Conservation (phyloP, 1,140 invertebrate species). For the Monomorium pharaonis region DNA sequence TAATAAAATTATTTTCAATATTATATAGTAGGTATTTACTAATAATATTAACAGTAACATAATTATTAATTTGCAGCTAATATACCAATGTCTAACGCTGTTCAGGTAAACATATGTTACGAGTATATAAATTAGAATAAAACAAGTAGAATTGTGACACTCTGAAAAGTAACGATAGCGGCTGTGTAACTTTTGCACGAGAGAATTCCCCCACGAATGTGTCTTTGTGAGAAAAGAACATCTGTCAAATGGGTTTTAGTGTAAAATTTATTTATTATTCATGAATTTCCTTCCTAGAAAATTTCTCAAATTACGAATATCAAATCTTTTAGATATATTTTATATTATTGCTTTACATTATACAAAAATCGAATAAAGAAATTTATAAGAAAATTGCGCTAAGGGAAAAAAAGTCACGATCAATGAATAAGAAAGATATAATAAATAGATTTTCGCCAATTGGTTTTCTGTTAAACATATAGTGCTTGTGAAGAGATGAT, state of each 20-base stretch:
- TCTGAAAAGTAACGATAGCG: neutral
- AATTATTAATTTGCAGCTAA: neutral
- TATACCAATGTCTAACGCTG: neutral
- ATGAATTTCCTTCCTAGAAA: neutral
- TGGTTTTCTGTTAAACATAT: neutral
- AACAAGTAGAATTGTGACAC: neutral
- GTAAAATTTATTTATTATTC: neutral
- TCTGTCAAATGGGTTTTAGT: neutral
- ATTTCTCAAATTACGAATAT: neutral
- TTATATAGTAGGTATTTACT: neutral
- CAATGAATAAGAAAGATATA: neutral
- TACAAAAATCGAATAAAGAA: neutral
- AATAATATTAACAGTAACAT: neutral
- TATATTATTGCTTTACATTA: neutral
- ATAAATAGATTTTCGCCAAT: neutral
- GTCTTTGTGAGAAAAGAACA: neutral
- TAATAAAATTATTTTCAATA: neutral
- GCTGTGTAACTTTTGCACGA: neutral
- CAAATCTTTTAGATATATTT: neutral
- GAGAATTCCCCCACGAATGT: neutral
- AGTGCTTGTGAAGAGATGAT: neutral
- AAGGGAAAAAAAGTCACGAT: neutral
- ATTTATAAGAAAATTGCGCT: neutral
- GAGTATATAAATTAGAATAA: neutral
- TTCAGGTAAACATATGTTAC: neutral